Evolutionary conservation across 2,888 invertebrate genomes (phyloP).

Genomic region (Cacoxenus indagator): DNA sequence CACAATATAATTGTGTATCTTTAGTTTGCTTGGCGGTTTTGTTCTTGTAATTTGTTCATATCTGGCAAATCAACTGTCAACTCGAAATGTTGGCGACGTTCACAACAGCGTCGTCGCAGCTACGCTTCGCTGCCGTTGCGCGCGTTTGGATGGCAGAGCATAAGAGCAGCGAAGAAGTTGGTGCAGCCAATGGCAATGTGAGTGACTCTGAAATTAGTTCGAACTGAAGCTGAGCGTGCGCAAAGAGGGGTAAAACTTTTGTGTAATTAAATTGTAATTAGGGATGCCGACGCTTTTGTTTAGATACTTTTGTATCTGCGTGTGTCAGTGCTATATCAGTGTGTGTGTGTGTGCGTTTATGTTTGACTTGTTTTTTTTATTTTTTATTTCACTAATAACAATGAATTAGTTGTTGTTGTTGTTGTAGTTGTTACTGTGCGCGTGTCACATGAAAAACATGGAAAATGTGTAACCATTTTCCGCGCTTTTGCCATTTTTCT

Average conservation of each 20-base stretch:
- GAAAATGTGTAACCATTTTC: constrained; percentile 43
- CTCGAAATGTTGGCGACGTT: constrained; percentile 42
- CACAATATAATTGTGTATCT: neutral
- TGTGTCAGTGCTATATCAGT: neutral
- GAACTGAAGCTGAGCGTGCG: constrained; percentile 29
- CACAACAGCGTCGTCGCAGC: constrained; percentile 31
- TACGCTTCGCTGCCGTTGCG: constrained; percentile 17
- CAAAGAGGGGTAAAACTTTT: constrained; percentile 64
- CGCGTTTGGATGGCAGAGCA: neutral
- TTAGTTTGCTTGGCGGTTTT: neutral
- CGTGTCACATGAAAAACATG: constrained; percentile 33
- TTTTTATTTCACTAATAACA: constrained; percentile 49
- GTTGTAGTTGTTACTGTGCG: neutral
- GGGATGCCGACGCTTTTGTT: constrained; percentile 64
- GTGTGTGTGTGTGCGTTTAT: constrained; percentile 26
- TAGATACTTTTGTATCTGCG: too few species aligned
- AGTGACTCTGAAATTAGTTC: neutral
- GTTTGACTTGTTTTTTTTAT: constrained; percentile 60
- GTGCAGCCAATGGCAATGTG: neutral
- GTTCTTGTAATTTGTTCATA: constrained; percentile 35
- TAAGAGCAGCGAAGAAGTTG: neutral
- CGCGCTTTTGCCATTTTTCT: neutral
- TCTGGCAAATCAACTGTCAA: constrained; percentile 67
- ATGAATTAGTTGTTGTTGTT: neutral
- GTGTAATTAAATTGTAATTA: constrained; percentile 72